Conservation (phyloP, 2,888 invertebrate genomes). For the Clostera curtula region DNA sequence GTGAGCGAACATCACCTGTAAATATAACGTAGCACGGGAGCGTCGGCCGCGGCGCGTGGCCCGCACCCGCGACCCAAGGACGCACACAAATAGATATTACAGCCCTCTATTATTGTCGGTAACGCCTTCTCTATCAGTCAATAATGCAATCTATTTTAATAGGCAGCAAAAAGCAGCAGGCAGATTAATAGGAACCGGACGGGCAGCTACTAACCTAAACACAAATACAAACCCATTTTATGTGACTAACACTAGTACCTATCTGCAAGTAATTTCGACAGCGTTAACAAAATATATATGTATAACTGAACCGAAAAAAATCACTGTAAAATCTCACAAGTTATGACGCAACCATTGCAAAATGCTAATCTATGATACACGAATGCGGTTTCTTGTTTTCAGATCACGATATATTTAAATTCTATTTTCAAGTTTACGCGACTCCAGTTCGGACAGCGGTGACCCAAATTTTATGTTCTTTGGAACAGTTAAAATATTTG, state of each 20-base stretch:
- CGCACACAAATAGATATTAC: conserved; percentile 40
- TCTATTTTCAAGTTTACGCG: conserved; percentile 69
- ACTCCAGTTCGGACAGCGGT: conserved; percentile 44
- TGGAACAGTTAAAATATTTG: conserved; percentile 36
- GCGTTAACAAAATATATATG: too few relatives aligned
- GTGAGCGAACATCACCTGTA: conserved; percentile 56
- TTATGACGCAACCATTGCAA: conserved; percentile 2
- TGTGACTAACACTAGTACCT: too few relatives aligned
- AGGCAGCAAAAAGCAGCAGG: conserved; percentile 54
- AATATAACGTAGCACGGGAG: conserved; percentile 35
- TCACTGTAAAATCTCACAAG: too few relatives aligned
- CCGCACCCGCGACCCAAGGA: conserved; percentile 26
- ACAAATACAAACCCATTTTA: too few relatives aligned
- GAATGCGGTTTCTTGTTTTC: conserved; percentile 31
- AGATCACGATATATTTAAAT: conserved; percentile 43
- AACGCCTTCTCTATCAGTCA: conserved; percentile 51
- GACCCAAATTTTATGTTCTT: conserved; percentile 58
- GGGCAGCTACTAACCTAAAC: too few relatives aligned
- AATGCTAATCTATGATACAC: conserved; percentile 11
- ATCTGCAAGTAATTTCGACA: too few relatives aligned
- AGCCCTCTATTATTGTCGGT: conserved; percentile 39
- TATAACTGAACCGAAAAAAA: too few relatives aligned
- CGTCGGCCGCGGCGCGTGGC: conserved; percentile 22
- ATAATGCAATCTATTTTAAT: conserved; percentile 42
- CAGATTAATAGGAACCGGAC: conserved; percentile 37